These are phyloP conservation scores for Anthonomus grandis DNA, from an alignment of 1,140 invertebrate genomes.

Conservation along the genomic window DNA sequence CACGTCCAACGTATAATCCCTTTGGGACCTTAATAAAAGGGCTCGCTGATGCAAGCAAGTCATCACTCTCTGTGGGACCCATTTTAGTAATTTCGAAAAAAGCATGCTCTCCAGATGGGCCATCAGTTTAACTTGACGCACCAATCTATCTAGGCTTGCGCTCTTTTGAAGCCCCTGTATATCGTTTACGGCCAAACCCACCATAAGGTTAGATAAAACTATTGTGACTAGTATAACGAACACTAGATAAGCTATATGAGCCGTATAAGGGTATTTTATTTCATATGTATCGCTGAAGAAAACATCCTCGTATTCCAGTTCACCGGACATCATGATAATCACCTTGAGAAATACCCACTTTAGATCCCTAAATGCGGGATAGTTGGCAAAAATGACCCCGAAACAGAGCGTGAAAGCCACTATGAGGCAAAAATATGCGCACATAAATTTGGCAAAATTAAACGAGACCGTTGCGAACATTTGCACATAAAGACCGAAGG, in stretches of 20 bases:
- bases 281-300: constrained; percentile 62
- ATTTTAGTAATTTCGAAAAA: constrained; percentile 69
- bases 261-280: constrained; percentile 61
- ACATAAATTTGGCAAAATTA: constrained; percentile 78
- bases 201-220: constrained; percentile 80
- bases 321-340: constrained; percentile 84
- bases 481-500: constrained; percentile 80
- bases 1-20: constrained; percentile 66
- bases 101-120: constrained; percentile 76
- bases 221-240: constrained; percentile 80
- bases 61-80: constrained; percentile 62
- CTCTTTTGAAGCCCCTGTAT: constrained; percentile 79
- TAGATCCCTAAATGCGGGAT: constrained; percentile 64
- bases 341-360: constrained; percentile 68
- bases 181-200: constrained; percentile 81
- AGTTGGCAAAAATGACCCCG: constrained; percentile 73
- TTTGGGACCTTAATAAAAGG: constrained; percentile 65
- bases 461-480: constrained; percentile 81
- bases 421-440: constrained; percentile 75
- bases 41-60: constrained; percentile 64
- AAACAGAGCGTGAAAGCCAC: constrained; percentile 76
- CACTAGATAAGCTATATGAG: constrained; percentile 68
- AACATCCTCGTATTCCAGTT: constrained; percentile 80
- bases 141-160: constrained; percentile 72
- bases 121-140: constrained; percentile 75